Conservation (phyloP, 92 coral and sea anemone species). For the Desmophyllum pertusum region DNA sequence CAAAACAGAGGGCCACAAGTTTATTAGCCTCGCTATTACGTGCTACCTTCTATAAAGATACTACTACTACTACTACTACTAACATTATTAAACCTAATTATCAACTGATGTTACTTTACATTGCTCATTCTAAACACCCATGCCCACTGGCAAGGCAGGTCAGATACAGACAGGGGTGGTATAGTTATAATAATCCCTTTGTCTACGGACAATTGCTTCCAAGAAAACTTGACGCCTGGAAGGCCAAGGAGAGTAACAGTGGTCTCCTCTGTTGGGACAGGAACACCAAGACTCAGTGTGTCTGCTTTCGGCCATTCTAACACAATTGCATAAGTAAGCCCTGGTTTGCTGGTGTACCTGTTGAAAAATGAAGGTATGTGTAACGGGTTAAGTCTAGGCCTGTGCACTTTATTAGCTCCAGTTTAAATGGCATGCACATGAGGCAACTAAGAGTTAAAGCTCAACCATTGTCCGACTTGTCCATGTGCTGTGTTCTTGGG, state of each 20-base stretch:
- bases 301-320: conserved; percentile 84
- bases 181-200: conserved; percentile 67
- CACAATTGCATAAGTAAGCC: conserved; percentile 71
- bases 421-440: too few species aligned
- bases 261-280: conserved; percentile 61
- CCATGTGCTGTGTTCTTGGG: too few species aligned
- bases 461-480: too few species aligned
- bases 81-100: too few species aligned
- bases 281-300: conserved; percentile 58
- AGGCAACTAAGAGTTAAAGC: too few species aligned
- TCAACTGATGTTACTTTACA: neutral
- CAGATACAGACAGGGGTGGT: conserved; percentile 64
- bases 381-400: neutral
- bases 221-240: conserved; percentile 53
- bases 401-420: too few species aligned
- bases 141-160: conserved; percentile 91
- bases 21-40: too few species aligned
- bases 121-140: conserved; percentile 77
- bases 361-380: neutral
- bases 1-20: too few species aligned
- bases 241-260: conserved; percentile 82
- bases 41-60: too few species aligned
- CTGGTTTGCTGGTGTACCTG: conserved; percentile 79
- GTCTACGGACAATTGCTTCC: conserved; percentile 53
- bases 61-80: too few species aligned